A percentile compares a stretch with the other conserved stretches of the same genome.
Conservation (phyloP, 2,888 invertebrate genomes). For the Ennomos fuscantarius region DNA sequence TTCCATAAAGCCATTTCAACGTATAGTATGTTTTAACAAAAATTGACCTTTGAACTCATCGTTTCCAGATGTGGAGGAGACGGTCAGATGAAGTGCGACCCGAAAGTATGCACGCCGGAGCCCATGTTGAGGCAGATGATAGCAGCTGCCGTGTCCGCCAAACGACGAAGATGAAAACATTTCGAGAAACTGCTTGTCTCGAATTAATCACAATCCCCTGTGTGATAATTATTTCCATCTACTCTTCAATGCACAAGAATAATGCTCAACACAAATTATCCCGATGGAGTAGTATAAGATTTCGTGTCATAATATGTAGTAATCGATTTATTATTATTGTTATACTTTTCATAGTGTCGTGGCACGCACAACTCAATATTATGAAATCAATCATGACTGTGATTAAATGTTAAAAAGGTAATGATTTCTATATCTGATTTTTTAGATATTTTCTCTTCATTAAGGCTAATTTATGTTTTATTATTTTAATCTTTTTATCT, state of each 20-base stretch:
- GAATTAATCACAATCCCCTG: conserved; percentile 67
- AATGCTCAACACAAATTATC: conserved; percentile 84
- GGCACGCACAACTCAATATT: conserved; percentile 74
- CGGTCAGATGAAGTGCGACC: conserved; percentile 98
- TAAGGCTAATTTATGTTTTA: conserved; percentile 66
- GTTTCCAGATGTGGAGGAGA: conserved; percentile 93
- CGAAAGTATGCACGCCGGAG: conserved; percentile 94
- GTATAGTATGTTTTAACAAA: no score
- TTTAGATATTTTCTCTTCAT: conserved; percentile 63
- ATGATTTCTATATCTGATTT: conserved; percentile 67
- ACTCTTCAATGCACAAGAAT: conserved; percentile 80
- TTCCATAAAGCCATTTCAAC: no score
- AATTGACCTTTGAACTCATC: no score
- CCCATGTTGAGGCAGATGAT: conserved; percentile 96
- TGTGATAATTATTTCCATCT: conserved; percentile 76
- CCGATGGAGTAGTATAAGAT: conserved; percentile 81
- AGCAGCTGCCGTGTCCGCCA: conserved; percentile 90
- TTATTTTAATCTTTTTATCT: conserved; percentile 66
- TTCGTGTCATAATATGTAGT: conserved; percentile 82
- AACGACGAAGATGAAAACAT: conserved; percentile 88
- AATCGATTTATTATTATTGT: conserved; percentile 69
- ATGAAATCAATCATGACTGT: conserved; percentile 79
- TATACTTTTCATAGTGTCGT: conserved; percentile 69
- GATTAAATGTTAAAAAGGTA: conserved; percentile 75
- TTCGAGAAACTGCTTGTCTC: conserved; percentile 51